phyloP scores from a whole-genome alignment of 2,797 vertebrate genomes.

The Myiotriccus ornatus region DNA sequence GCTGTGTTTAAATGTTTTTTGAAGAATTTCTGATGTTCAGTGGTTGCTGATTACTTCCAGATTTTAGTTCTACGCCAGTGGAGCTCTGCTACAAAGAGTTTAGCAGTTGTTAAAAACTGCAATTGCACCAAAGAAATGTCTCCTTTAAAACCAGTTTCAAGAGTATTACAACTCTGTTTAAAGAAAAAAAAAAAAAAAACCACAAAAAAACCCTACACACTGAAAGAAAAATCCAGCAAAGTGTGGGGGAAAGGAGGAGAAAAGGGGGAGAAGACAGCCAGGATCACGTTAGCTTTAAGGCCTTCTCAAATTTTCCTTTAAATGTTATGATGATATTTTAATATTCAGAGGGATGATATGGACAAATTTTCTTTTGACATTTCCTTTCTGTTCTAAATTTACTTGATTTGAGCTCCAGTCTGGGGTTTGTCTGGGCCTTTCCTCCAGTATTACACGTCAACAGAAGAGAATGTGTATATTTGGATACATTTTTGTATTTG shows the following conservation, averaged over 20 bases:
- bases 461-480: background rate
- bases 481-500: background rate
- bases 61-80: constrained; percentile 95
- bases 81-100: constrained; percentile 88
- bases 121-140: constrained; percentile 72
- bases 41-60: constrained; percentile 98
- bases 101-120: constrained; percentile 86
- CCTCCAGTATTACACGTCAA: background rate
- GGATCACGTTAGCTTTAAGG: background rate
- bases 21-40: constrained; percentile 93
- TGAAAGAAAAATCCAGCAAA: background rate
- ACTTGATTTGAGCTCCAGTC: background rate
- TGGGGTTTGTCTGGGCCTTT: background rate
- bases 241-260: background rate
- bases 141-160: constrained; percentile 66
- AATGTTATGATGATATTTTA: constrained; percentile 23
- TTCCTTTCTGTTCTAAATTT: background rate
- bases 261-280: background rate
- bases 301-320: background rate
- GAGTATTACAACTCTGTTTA: constrained; percentile 41
- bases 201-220: background rate
- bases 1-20: constrained; percentile 93
- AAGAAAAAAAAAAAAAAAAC: background rate
- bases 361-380: background rate
- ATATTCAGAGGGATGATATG: background rate